Evolutionary conservation across 2,888 invertebrate species (phyloP).

Genomic region (Scrobipalpa atriplicella): DNA sequence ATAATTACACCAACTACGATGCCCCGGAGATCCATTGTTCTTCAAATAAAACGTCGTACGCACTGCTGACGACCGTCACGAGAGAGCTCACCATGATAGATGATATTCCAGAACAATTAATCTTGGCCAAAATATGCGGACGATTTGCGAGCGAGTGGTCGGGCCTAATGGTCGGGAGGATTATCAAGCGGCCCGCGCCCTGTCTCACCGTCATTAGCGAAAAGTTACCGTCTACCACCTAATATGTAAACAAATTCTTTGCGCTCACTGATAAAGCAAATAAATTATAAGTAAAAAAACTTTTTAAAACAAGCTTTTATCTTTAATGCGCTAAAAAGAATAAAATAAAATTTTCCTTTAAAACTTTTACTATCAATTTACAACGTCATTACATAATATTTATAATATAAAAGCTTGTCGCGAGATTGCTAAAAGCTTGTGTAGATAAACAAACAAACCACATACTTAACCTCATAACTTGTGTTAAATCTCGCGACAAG

Average conservation of each 20-base stretch:
- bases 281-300: no score
- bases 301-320: no score
- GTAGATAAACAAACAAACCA: no score
- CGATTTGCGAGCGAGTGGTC: conserved; percentile 82
- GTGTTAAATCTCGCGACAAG: no score
- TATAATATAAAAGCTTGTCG: no score
- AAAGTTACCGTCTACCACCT: conserved; percentile 56
- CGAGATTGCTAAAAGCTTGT: no score
- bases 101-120: conserved; percentile 83
- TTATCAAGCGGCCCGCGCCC: conserved; percentile 72
- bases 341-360: no score
- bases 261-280: conserved; percentile 37
- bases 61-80: conserved; percentile 77
- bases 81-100: conserved; percentile 80
- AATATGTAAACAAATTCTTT: conserved; percentile 28
- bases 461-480: no score
- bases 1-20: conserved; percentile 69
- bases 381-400: no score
- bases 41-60: conserved; percentile 79
- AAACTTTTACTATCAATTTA: no score
- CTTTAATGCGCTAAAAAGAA: no score
- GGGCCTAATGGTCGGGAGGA: conserved; percentile 79
- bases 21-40: conserved; percentile 68
- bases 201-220: conserved; percentile 70
- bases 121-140: conserved; percentile 82